Base-by-base conservation (phyloP, 2,113 vertebrate species). In the Aspidoscelis tigris region DNA sequence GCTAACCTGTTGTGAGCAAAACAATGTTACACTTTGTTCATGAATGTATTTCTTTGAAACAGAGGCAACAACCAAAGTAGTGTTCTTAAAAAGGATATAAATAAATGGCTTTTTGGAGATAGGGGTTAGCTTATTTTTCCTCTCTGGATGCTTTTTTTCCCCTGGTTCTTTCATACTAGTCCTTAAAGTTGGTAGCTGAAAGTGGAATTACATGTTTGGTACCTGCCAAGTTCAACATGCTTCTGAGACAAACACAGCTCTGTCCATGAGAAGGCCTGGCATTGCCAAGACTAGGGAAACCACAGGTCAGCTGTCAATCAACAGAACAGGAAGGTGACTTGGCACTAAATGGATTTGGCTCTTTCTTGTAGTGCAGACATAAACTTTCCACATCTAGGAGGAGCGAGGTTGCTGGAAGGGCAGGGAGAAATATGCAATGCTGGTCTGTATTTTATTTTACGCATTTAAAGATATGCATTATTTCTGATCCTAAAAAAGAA, bases 191-290 rank as follows among this genome's bases (percentile, higher is more conserved):
- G 88, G 94, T 71, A 24, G 91, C 90, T 94, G 91, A 84, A 88
- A 88, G 77, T 94, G 93, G 95, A 95, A 88, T 64, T 81, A 88
- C 89, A 82, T 4, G 0, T 1, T 47, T 0, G 0, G 44, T 73
- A 93, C 89, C 91, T 92, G 95, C 96, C 96, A 96, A 96, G 83
- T 92, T 90, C 95, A 95, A 94, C 92, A 95, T 14, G 43, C 83
- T 85, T 90, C 1, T 0, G 78, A 93, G 91, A 95, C 94, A 95
- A 95, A 90, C 87, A 78, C 64, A 1, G 81, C 90, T 93, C 89
- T 94, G 73, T 93, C 87, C 1, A 0, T 0, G 16, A 91, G 85
- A 92, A 91, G 81, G 86, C 86, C 90, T 1, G 3, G 0, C 33
- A 7, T 39, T 2, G 55, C 88, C 5, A 33, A 70, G 89, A 87